phyloP scores from a whole-genome alignment of 2,888 invertebrate genomes.

The Sialis fuliginosa region DNA sequence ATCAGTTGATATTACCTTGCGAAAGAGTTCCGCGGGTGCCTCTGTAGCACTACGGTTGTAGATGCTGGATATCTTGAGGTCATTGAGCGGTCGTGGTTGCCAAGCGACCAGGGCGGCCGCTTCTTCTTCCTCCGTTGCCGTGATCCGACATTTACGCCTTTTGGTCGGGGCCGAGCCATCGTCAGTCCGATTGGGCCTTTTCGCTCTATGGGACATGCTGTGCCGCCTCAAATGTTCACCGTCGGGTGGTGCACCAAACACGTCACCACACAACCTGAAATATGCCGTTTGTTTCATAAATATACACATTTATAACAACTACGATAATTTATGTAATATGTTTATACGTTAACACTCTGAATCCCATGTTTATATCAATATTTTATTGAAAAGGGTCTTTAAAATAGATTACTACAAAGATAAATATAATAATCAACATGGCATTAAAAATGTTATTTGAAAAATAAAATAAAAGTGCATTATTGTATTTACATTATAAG shows the following conservation, averaged over 20 bases:
- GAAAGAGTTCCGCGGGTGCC: slow-evolving; percentile 72
- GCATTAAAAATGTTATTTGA: too few relatives aligned
- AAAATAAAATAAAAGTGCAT: too few relatives aligned
- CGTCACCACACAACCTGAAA: slow-evolving; percentile 10
- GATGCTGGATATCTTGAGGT: slow-evolving; percentile 77
- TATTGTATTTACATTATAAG: too few relatives aligned
- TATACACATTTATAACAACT: neutral
- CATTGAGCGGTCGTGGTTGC: slow-evolving; percentile 70
- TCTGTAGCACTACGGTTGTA: slow-evolving; percentile 69
- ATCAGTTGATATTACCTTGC: slow-evolving; percentile 35
- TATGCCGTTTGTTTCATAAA: neutral
- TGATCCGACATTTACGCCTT: slow-evolving; percentile 55
- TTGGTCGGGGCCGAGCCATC: slow-evolving; percentile 53
- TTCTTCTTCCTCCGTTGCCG: slow-evolving; percentile 33
- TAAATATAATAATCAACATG: too few relatives aligned
- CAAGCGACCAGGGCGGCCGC: slow-evolving; percentile 38
- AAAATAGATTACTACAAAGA: too few relatives aligned
- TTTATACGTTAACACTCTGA: neutral
- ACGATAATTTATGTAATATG: neutral
- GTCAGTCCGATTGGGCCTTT: slow-evolving; percentile 52
- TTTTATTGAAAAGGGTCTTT: too few relatives aligned
- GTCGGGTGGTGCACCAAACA: slow-evolving; percentile 8
- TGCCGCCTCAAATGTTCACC: slow-evolving; percentile 8
- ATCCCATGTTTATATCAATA: too few relatives aligned
- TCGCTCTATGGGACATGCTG: slow-evolving; percentile 58